A percentile compares a stretch with the other conserved stretches of the same genome.
Conservation (phyloP, 2,888 invertebrate species). For the Diadromus collaris region DNA sequence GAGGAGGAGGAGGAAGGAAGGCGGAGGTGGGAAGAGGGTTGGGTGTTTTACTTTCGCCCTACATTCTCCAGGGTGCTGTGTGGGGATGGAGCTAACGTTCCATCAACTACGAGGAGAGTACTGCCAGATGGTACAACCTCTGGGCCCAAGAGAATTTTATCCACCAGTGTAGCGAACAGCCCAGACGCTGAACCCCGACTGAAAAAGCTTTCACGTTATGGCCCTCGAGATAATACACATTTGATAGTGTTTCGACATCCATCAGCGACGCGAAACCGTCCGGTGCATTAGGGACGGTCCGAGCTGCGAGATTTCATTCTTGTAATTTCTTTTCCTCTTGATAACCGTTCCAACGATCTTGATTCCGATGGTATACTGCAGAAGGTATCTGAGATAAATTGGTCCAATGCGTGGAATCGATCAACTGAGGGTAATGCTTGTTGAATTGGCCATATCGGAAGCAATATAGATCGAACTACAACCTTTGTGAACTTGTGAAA, state of each 20-base stretch:
- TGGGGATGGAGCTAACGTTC: constrained; percentile 37
- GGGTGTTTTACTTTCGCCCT: constrained; percentile 47
- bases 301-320: not conserved
- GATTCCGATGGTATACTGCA: not conserved
- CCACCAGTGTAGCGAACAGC: constrained; percentile 20
- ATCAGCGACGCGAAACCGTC: constrained; percentile 2
- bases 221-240: constrained; percentile 27
- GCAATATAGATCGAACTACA: constrained; percentile 7
- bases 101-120: constrained; percentile 47
- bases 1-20: not conserved
- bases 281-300: constrained; percentile 9
- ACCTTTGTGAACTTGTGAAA: not conserved
- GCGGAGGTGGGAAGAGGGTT: not conserved
- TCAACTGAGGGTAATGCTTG: not conserved
- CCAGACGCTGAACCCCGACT: constrained; percentile 11
- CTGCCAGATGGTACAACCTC: constrained; percentile 48
- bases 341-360: not conserved
- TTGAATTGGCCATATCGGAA: not conserved
- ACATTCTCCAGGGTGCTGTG: constrained; percentile 45
- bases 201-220: constrained; percentile 34
- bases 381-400: not conserved
- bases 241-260: constrained; percentile 31
- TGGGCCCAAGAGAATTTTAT: constrained; percentile 37
- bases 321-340: not conserved
- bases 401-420: no score